phyloP scores from a whole-genome alignment of 1,140 invertebrate genomes.

The Bombus polaris region DNA sequence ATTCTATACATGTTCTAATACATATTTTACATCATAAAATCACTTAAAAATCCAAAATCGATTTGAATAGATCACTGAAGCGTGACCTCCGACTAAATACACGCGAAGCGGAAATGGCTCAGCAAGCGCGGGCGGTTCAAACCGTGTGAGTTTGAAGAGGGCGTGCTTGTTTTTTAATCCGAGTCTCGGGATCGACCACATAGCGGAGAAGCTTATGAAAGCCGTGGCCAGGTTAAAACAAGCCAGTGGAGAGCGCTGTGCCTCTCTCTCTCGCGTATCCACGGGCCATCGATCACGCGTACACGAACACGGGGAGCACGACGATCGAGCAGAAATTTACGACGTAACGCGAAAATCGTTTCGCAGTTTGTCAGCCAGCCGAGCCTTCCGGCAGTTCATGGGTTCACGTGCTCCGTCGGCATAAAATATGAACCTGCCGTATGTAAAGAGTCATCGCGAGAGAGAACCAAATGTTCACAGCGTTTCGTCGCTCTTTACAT shows the following conservation, averaged over 20 bases:
- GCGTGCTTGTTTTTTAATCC: constrained; percentile 54
- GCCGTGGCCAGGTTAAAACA: constrained; percentile 38
- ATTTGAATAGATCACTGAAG: too few relatives aligned
- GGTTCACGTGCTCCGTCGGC: constrained; percentile 48
- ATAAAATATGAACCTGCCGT: constrained; percentile 70
- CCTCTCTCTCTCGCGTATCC: constrained; percentile 32
- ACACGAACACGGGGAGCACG: constrained; percentile 52
- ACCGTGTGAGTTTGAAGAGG: not conserved
- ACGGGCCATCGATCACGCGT: constrained; percentile 62
- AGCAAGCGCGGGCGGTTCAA: not conserved
- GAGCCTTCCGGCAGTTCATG: constrained; percentile 68
- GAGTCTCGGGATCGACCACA: constrained; percentile 49
- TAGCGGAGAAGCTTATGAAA: constrained; percentile 53
- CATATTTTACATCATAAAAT: too few relatives aligned
- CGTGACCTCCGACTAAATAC: not conserved
- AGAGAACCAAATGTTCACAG: not conserved
- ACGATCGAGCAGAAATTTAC: constrained; percentile 68
- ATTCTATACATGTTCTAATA: too few relatives aligned
- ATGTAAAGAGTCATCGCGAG: constrained; percentile 62
- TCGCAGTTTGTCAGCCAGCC: constrained; percentile 73
- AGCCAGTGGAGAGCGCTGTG: constrained; percentile 5
- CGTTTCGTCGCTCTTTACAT: too few relatives aligned
- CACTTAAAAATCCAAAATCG: too few relatives aligned
- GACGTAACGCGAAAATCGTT: constrained; percentile 73
- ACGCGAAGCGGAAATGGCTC: constrained; percentile 40